Percentiles rank a stretch among this genome's conserved stretches.
phyloP scores from a whole-genome alignment of 2,888 invertebrate genomes.

The Ferdinandea cuprea region DNA sequence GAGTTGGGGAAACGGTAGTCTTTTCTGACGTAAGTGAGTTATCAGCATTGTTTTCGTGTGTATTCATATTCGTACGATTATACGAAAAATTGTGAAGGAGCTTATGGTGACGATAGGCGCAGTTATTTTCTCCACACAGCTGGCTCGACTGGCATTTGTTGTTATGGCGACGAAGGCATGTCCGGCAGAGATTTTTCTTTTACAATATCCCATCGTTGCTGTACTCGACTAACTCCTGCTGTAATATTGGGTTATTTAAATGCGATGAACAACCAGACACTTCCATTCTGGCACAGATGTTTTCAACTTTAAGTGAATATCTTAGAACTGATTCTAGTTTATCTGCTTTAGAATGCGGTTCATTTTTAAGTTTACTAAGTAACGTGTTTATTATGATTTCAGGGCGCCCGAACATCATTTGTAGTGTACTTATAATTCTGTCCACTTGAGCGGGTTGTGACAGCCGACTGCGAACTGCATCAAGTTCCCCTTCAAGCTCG shows the following conservation, averaged over 20 bases:
- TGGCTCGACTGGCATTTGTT: slow-evolving; percentile 26
- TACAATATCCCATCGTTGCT: neutral
- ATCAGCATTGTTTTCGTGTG: neutral
- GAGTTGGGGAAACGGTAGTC: neutral
- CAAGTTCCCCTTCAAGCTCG: slow-evolving; percentile 15
- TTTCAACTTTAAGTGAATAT: no score
- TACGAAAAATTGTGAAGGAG: slow-evolving; percentile 45
- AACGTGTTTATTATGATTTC: slow-evolving; percentile 43
- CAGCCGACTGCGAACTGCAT: slow-evolving; percentile 25
- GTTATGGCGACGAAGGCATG: slow-evolving; percentile 50
- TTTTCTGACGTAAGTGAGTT: neutral
- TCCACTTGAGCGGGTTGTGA: no score
- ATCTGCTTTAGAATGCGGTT: slow-evolving; percentile 15
- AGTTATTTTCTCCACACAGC: slow-evolving; percentile 42
- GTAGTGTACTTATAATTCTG: slow-evolving; percentile 23
- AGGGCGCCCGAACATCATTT: slow-evolving; percentile 36
- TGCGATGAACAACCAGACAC: slow-evolving; percentile 28
- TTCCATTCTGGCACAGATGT: slow-evolving; percentile 14
- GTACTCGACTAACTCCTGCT: slow-evolving; percentile 18
- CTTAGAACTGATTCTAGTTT: slow-evolving; percentile 26
- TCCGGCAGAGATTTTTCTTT: slow-evolving; percentile 43
- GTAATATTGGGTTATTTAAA: slow-evolving; percentile 29
- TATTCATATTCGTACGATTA: neutral
- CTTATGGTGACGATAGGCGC: slow-evolving; percentile 49
- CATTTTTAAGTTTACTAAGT: slow-evolving; percentile 22